Evolutionary conservation across 2,888 invertebrate species (phyloP).

Genomic region (Tipula vernalis): DNA sequence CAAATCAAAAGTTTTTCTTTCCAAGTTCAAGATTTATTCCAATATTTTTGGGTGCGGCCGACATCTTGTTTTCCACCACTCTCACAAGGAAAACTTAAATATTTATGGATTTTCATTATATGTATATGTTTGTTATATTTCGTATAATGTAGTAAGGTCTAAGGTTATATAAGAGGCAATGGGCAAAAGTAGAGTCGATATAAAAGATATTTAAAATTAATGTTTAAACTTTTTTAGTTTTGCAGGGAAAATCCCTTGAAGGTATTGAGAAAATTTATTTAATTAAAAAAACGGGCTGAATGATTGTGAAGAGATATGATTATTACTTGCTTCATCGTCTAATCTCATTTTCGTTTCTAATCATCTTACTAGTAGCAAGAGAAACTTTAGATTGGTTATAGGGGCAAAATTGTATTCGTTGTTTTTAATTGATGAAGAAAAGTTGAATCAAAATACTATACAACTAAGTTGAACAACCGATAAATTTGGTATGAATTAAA

Average conservation of each 20-base stretch:
- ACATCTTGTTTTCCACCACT: neutral
- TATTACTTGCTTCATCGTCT: neutral
- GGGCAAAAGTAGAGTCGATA: neutral
- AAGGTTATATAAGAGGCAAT: neutral
- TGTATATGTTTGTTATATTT: neutral
- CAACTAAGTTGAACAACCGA: neutral
- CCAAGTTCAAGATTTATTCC: neutral
- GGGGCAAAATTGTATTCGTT: neutral
- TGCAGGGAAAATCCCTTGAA: no score
- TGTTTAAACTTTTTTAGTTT: neutral
- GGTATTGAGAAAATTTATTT: neutral
- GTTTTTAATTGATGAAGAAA: neutral
- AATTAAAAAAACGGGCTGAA: neutral
- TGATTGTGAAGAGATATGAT: neutral
- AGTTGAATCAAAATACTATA: neutral
- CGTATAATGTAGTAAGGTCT: no score
- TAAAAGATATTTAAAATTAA: neutral
- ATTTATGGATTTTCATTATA: neutral
- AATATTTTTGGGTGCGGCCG: neutral
- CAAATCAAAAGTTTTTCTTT: neutral
- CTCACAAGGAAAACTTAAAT: neutral
- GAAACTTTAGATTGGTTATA: neutral
- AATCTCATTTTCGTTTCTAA: neutral
- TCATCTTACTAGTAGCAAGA: neutral
- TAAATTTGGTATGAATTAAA: neutral